A percentile compares a stretch with the other conserved stretches of the same genome.
Evolutionary conservation across 2,113 vertebrate species (phyloP).

Genomic region (Parus major): DNA sequence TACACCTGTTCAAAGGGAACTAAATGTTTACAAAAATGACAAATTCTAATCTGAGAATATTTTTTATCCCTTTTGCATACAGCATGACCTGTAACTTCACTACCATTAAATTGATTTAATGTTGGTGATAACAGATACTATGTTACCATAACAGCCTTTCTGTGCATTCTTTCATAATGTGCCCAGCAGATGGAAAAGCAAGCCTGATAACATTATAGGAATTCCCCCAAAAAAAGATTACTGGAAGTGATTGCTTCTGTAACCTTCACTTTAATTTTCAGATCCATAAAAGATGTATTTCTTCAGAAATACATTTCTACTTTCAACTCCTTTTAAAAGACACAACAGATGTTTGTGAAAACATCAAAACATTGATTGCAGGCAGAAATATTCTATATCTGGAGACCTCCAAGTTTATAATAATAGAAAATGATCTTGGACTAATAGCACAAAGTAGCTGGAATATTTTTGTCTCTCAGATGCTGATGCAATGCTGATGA

Average conservation of each 20-base stretch:
- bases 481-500: not conserved
- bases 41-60: not conserved
- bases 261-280: constrained; percentile 20
- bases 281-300: not conserved
- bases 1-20: not conserved
- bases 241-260: not conserved
- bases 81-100: not conserved
- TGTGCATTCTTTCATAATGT: not conserved
- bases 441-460: constrained; percentile 2
- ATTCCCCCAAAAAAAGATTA: not conserved
- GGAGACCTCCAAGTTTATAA: constrained; percentile 13
- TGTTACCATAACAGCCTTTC: not conserved
- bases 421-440: not conserved
- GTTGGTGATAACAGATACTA: not conserved
- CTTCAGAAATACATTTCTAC: not conserved
- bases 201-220: not conserved
- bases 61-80: not conserved
- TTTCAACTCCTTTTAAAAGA: not conserved
- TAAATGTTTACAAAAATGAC: not conserved
- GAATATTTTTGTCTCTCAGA: constrained; percentile 29
- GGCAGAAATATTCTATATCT: constrained; percentile 33
- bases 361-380: not conserved
- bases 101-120: not conserved
- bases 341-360: not conserved
- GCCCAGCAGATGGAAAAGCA: not conserved